These are phyloP conservation scores for Bombyx mandarina DNA, from an alignment of 1,140 invertebrate genomes.

Conservation along the genomic window DNA sequence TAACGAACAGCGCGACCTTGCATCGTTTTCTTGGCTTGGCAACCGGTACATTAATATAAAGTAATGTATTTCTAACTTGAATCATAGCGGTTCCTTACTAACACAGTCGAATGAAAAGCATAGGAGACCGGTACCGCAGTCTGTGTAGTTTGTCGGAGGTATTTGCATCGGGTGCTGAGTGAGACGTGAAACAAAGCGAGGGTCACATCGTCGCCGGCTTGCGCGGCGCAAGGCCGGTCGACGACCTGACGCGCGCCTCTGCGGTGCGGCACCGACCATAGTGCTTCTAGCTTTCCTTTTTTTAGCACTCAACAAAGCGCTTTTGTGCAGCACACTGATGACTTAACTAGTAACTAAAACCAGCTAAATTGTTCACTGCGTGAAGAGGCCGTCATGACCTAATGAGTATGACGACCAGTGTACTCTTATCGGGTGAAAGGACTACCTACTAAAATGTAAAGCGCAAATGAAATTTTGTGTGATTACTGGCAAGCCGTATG, in stretches of 20 bases:
- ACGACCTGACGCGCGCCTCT: conserved; percentile 45
- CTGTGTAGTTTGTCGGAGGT: conserved; percentile 18
- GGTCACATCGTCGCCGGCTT: conserved; percentile 42
- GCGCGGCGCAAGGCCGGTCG: conserved; percentile 62
- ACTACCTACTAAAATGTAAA: too few species aligned
- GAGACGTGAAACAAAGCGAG: conserved; percentile 43
- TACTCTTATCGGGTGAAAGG: too few species aligned
- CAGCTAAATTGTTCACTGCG: too few species aligned
- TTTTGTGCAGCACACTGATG: not conserved
- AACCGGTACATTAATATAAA: conserved; percentile 14
- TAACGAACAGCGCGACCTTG: conserved; percentile 51
- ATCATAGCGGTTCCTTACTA: too few species aligned
- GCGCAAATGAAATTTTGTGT: too few species aligned
- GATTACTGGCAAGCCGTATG: too few species aligned
- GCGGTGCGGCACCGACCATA: conserved; percentile 30
- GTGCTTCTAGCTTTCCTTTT: conserved; percentile 26
- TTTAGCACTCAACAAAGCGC: conserved; percentile 12
- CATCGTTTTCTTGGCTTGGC: conserved; percentile 46
- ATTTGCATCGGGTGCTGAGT: conserved; percentile 20
- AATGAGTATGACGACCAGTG: too few species aligned
- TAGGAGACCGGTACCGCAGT: conserved; percentile 6
- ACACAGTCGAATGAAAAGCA: too few species aligned
- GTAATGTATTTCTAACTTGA: not conserved
- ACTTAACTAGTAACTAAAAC: too few species aligned
- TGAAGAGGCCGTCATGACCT: too few species aligned